phyloP scores from a whole-genome alignment of 2,797 vertebrate species.

The Oreochromis grahami region DNA sequence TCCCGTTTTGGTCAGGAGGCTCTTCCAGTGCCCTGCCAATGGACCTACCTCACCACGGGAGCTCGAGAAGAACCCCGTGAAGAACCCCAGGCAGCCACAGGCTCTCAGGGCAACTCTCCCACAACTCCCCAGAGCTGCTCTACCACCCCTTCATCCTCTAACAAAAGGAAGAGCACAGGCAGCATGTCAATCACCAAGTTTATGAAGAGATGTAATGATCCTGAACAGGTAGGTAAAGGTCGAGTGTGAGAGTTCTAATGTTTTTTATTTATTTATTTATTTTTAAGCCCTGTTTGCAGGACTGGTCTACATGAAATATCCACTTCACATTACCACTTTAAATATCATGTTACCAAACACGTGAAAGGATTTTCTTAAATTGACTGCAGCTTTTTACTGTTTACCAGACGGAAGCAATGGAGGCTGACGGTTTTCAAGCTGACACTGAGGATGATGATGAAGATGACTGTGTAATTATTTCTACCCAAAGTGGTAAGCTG shows the following conservation, averaged over 20 bases:
- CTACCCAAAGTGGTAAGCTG: slow-evolving; percentile 74
- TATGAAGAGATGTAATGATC: slow-evolving; percentile 85
- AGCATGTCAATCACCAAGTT: slow-evolving; percentile 96
- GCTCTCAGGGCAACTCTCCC: slow-evolving; percentile 74
- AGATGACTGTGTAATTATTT: slow-evolving; percentile 85
- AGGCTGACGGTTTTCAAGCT: slow-evolving; percentile 92
- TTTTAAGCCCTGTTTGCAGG: neutral
- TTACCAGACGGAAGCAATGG: slow-evolving; percentile 72
- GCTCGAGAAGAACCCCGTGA: slow-evolving; percentile 87
- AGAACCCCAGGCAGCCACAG: slow-evolving; percentile 41
- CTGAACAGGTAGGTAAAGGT: slow-evolving; percentile 75
- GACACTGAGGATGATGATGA: slow-evolving; percentile 95
- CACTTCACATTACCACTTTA: neutral
- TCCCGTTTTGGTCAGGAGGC: slow-evolving; percentile 78
- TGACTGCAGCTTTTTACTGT: neutral
- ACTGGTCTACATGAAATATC: neutral
- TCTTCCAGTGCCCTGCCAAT: slow-evolving; percentile 91
- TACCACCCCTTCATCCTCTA: slow-evolving; percentile 53
- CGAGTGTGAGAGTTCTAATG: neutral
- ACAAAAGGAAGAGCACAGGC: slow-evolving; percentile 83
- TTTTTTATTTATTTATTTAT: too few species aligned
- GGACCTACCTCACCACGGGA: slow-evolving; percentile 88
- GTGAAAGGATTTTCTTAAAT: neutral
- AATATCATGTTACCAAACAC: neutral
- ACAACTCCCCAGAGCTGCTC: slow-evolving; percentile 66